Evolutionary conservation across 2,797 vertebrate genomes (phyloP), one percentile per base, ranked within the genome.

Genomic region (Echeneis naucrates): DNA sequence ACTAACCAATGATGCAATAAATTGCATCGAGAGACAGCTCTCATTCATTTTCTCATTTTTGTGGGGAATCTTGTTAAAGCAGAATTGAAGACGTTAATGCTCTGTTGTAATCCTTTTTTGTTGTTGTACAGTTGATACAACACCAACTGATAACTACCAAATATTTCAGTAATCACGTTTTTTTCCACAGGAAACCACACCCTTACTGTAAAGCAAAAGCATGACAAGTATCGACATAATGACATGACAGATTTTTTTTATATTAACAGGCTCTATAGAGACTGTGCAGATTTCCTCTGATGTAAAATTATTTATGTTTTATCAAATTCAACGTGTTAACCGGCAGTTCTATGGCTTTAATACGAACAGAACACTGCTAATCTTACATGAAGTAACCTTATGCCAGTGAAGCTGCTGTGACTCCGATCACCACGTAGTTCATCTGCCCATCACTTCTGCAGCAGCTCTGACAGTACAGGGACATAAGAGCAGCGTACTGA

Each of bases 181-280:
- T 35, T 23, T 27, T 40, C 4, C 1, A 56, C 23, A 83, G 74
- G 60, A 82, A 77, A 58, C 78, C 68, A 64, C 70, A 51, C 74
- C 61, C 69, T 38, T 1, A 1, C 32, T 23, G 10, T 4, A 16
- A 16, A 9, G 47, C 52, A 37, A 5, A 26, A 37, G 3, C 16
- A 13, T n/a, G 23, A 6, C 2, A 26, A 14, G 16, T n/a, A n/a
- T n/a, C n/a, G n/a, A n/a, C n/a, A 38, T 13, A 38, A 38, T 42
- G 40, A 42, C 7, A 42, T 7, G 0, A 17, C 40, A 42, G 8
- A 40, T 44, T 52, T 51, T n/a, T 33, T 2, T 16, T 2, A 45
- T 58, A 30, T 48, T 30, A 61, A 44, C 19, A 21, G 11, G 2
- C n/a, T 27, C 48, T 24, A 16, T 9, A 33, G 8, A 37, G 53